Evolutionary conservation across 1,140 invertebrate species (phyloP), one percentile per base, ranked within the genome.

Genomic region (Hylyphantes graminicola): DNA sequence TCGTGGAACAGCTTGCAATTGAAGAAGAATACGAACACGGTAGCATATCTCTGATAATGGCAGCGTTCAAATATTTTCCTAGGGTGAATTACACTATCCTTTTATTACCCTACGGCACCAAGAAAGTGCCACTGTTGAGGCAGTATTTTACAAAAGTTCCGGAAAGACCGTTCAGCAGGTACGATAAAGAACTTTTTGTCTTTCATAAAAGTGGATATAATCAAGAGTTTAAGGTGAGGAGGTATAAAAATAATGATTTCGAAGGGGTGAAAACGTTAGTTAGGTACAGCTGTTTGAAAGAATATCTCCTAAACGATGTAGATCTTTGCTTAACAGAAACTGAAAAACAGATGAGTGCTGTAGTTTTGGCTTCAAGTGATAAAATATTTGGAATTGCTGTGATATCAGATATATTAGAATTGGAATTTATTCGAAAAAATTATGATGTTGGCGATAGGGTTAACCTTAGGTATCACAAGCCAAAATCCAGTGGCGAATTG

Each of bases 121-220:
- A 75, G 7, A 70, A 83, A 50, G 17, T 83, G 35, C 80, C 70
- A 13, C 17, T 19, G 35, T 17, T 83, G 2, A 17, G 80, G 50
- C 59, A 59, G 17, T 59, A 83, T 59, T 83, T 83, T 11, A 55
- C 80, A 48, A n/a, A 50, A 10, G 57, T 83, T 7, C 80, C 80
- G 10, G 70, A 59, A 19, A 17, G 80, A 2, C 80, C 72, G 54
- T 83, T 75, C 19, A 74, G 70, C 17, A 13, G 19, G 12, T 83
- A 83, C 17, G 63, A 74, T 13, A 83, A 83, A 55, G 80, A 83
- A 67, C 80, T 83, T 74, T 83, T 65, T 15, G 80, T 83, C 0
- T 57, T 74, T 65, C 80, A 83, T n/a, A 83, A 67, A 51, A 17
- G n/a, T 48, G 63, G 17, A 55, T 83, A 74, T 11, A 55, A 67